phyloP scores from a whole-genome alignment of 2,888 invertebrate species.

The Altica lythri region DNA sequence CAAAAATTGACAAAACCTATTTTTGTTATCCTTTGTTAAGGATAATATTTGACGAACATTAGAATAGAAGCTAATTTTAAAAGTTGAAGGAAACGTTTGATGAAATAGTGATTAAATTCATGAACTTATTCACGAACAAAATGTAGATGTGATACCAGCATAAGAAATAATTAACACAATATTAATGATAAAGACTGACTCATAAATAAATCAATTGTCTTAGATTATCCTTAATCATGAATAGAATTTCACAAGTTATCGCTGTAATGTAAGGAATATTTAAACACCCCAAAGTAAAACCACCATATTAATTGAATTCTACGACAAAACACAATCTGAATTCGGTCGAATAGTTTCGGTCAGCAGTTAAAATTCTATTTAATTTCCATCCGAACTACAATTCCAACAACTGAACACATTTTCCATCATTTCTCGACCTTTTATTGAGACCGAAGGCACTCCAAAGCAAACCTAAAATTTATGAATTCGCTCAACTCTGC shows the following conservation, averaged over 20 bases:
- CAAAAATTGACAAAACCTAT: no score
- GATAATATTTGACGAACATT: no score
- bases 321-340: neutral
- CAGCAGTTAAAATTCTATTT: slow-evolving; percentile 12
- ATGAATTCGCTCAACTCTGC: neutral
- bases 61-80: no score
- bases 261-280: neutral
- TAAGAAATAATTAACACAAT: no score
- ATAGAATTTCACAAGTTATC: neutral
- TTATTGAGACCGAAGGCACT: neutral
- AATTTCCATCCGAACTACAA: slow-evolving; percentile 9
- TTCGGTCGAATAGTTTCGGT: slow-evolving; percentile 2
- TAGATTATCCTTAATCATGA: neutral
- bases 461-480: neutral
- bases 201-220: no score
- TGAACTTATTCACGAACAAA: no score
- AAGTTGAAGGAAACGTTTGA: no score
- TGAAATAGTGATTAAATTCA: no score
- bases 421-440: slow-evolving; percentile 5
- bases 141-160: no score
- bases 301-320: slow-evolving; percentile 2
- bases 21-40: no score
- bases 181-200: no score
- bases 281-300: slow-evolving; percentile 1
- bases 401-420: slow-evolving; percentile 2